Conservation (phyloP, 2,113 vertebrate genomes). For the Proterorhinus semilunaris region DNA sequence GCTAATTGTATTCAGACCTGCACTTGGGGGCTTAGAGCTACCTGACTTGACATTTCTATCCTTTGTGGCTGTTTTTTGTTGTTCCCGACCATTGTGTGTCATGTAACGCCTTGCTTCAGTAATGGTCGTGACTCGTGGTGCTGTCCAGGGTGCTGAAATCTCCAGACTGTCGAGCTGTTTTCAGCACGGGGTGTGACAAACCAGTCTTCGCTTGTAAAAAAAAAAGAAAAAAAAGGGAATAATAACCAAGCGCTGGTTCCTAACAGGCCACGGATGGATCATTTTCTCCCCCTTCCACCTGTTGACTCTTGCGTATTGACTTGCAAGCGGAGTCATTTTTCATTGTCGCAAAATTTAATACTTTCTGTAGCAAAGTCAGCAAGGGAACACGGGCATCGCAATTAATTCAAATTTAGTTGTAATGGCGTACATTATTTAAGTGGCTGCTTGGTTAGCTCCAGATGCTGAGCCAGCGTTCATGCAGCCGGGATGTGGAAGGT, state of each 20-base stretch:
- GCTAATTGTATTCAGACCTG: no score
- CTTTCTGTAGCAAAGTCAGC: conserved; percentile 11
- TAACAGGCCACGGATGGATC: conserved; percentile 5
- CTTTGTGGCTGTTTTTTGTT: background rate
- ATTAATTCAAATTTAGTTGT: conserved; percentile 38
- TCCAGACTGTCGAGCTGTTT: conserved; percentile 17
- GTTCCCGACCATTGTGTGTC: background rate
- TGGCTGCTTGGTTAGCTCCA: conserved; percentile 18
- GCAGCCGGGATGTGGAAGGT: conserved; percentile 22
- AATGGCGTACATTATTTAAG: conserved; percentile 25
- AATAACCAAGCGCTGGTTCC: background rate
- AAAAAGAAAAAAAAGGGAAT: conserved; percentile 20
- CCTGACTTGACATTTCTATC: no score
- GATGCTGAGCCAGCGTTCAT: conserved; percentile 30
- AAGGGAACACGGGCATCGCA: conserved; percentile 23
- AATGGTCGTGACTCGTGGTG: conserved; percentile 10
- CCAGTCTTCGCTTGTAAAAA: conserved; percentile 17
- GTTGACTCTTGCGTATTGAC: conserved; percentile 17
- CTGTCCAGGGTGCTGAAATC: conserved; percentile 72
- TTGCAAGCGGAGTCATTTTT: background rate
- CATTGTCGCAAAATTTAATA: conserved; percentile 3
- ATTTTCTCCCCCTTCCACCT: conserved; percentile 21
- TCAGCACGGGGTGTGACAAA: conserved; percentile 52
- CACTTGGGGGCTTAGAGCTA: no score
- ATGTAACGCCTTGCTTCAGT: background rate